Evolutionary conservation across 2,113 vertebrate species (phyloP), one percentile per base, ranked within the genome.

Genomic region (Brachyhypopomus gauderio): DNA sequence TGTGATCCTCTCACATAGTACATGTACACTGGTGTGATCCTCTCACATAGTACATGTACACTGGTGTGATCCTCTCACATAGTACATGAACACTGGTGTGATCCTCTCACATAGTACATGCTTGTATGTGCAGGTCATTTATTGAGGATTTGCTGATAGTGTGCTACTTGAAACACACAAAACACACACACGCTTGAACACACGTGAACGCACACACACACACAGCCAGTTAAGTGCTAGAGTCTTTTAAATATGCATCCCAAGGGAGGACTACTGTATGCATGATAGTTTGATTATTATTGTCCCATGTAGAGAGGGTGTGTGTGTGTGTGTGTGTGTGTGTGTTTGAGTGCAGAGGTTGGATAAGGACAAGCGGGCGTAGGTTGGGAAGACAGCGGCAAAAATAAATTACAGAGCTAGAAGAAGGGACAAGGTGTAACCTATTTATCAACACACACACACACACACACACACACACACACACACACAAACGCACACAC

Each of bases 221-320:
- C 52, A 20, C 80, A 72, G 74, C 55, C 56, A 45, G 56, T 66
- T 59, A 12, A 41, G 67, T 70, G 78, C 72, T 74, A 45, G 25
- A 78, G 25, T 66, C 62, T 72, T 81, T 55, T 75, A 52, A 45
- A 48, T 67, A 25, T 52, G 56, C 17, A 75, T 85, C 80, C 72
- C 64, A 64, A 71, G 34, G 16, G 59, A 72, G 55, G 45, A 72
- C 63, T 79, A 52, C 45, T 14, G 45, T 52, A 34, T 58, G 67
- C 71, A 72, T 55, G n/a, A 23, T 36, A 60, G 5, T 63, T 72
- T 72, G 58, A 83, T 70, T 77, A 83, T 83, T 83, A 38, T 72
- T 83, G 45, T 67, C 69, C 48, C 78, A 66, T 71, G n/a, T 23
- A 23, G 17, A 59, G 27, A 36, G 41, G 16, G 59, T 62, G 41